These are phyloP conservation scores for Corynorhinus townsendii DNA, from an alignment of 2,113 vertebrate genomes.

Conservation along the genomic window DNA sequence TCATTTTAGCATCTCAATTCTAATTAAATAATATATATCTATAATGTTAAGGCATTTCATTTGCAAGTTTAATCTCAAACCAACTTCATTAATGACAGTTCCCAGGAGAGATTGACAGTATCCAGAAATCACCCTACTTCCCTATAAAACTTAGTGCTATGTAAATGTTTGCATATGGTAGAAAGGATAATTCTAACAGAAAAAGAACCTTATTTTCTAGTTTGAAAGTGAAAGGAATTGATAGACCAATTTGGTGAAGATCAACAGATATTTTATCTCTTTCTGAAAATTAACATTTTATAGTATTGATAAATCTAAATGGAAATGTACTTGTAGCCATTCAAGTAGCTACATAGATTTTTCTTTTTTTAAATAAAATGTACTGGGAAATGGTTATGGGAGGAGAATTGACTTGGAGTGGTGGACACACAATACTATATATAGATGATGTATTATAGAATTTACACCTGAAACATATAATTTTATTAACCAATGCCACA, in stretches of 20 bases:
- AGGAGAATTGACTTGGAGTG: neutral
- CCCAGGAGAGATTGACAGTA: neutral
- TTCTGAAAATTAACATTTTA: conserved; percentile 23
- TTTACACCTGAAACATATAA: neutral
- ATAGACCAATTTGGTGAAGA: neutral
- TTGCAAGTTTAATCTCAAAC: conserved; percentile 7
- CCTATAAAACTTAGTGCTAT: neutral
- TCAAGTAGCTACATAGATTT: neutral
- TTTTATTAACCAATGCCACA: neutral
- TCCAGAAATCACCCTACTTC: neutral
- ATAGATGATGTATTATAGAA: neutral
- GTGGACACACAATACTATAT: neutral
- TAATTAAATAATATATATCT: neutral
- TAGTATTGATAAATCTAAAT: conserved; percentile 5
- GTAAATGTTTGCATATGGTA: neutral
- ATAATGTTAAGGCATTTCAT: neutral
- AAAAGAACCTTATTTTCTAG: conserved; percentile 7
- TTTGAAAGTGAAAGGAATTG: neutral
- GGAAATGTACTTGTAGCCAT: neutral
- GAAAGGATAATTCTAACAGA: neutral
- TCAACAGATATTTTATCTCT: neutral
- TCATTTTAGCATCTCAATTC: conserved; percentile 4
- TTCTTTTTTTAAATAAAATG: neutral
- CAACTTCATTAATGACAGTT: neutral
- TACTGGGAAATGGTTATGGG: neutral